These are phyloP conservation scores for Dendrolimus kikuchii DNA, from an alignment of 1,140 invertebrate species.

Conservation along the genomic window DNA sequence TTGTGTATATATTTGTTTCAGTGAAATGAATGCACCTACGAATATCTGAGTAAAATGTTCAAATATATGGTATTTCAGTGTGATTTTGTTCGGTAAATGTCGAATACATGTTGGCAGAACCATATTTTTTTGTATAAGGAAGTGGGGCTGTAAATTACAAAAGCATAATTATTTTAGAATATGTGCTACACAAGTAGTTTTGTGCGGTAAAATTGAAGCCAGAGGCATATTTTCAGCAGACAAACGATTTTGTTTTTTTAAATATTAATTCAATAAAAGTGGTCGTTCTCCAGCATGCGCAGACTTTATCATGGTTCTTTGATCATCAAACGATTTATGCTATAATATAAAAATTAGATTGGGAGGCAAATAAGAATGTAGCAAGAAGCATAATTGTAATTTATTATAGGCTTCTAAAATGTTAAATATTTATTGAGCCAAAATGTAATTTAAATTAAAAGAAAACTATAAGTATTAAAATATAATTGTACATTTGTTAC, in stretches of 20 bases:
- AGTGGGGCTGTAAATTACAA: conserved; percentile 36
- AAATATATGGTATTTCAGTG: conserved; percentile 16
- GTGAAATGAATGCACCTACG: conserved; percentile 17
- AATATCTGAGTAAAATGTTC: no score
- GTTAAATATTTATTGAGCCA: conserved; percentile 50
- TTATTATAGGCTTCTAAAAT: conserved; percentile 48
- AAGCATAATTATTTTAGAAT: conserved; percentile 31
- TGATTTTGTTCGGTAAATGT: not conserved
- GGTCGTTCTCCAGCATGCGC: conserved; percentile 39
- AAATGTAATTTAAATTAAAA: conserved; percentile 51
- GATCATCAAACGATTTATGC: conserved; percentile 22
- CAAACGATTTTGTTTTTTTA: conserved; percentile 1
- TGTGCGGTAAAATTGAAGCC: conserved; percentile 41
- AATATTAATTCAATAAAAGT: not conserved
- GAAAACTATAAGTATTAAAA: conserved; percentile 16
- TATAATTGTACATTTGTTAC: conserved; percentile 7
- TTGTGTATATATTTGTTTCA: conserved; percentile 22
- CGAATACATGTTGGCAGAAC: conserved; percentile 18
- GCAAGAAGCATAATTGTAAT: conserved; percentile 35
- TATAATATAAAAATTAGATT: conserved; percentile 25
- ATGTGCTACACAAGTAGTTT: conserved; percentile 29
- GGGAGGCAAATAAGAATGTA: conserved; percentile 36
- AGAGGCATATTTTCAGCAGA: conserved; percentile 24
- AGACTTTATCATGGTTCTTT: conserved; percentile 28
- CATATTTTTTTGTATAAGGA: conserved; percentile 5